Evolutionary conservation across 2,797 vertebrate species (phyloP), one percentile per base, ranked within the genome.

Genomic region (Anisognathus igniventris): DNA sequence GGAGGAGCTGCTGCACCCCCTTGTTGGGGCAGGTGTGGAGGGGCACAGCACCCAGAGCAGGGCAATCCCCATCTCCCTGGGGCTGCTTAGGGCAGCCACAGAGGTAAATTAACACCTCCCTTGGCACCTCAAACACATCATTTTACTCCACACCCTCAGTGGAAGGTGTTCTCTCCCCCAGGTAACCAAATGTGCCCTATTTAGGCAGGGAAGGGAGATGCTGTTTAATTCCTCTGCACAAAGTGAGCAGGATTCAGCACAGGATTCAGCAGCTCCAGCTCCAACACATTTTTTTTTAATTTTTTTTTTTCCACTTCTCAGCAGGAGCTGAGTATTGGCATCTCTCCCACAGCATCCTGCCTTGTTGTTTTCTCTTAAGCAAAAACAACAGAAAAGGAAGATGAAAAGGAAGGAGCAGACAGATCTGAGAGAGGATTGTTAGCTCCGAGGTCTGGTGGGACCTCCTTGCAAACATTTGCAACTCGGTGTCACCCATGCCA

Each of bases 261-360:
- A 82, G 92, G 66, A 95, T 90, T 86, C 67, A 66, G 91, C 85
- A 91, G 85, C 82, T 93, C 77, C 94, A 96, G 87, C 82, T 96
- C 85, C 17, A 0, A 86, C 87, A 81, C 73, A 13, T 47, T 87
- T 50, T 42, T 64, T 64, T 33, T 24, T 5, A 2, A 21, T 11
- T 23, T n/a, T 56, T n/a, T 27, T 86, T 80, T 68, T 18, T 12
- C 16, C 33, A 86, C 61, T 94, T 95, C 96, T 94, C 95, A 96
- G 93, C 95, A 82, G 96, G 96, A 95, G 91, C 76, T 57, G 88
- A 96, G 64, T 92, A 92, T 93, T 96, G 95, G 95, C 88, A 11
- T 94, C 92, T 97, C 93, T 96, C 91, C 95, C 92, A 89, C 85
- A 92, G 92, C 91, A 95, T 96, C 85, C 78, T 90, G 95, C 67